A percentile compares a stretch with the other conserved stretches of the same genome.
Evolutionary conservation across 2,888 invertebrate genomes (phyloP).

Genomic region (Punctoribates punctum): DNA sequence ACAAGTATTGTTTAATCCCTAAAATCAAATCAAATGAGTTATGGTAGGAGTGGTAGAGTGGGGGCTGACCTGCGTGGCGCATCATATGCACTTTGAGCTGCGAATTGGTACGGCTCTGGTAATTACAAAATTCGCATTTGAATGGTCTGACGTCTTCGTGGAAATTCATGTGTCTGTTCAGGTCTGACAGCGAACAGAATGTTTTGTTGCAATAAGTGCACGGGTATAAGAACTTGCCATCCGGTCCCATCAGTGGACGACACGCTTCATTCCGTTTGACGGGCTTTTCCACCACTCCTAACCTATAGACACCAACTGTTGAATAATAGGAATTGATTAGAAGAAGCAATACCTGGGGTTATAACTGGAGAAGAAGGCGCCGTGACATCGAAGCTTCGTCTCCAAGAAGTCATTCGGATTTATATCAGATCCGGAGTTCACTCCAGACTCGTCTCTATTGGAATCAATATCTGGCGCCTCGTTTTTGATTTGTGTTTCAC

Average conservation of each 20-base stretch:
- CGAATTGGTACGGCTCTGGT: constrained; percentile 51
- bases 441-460: constrained; percentile 21
- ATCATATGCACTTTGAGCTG: constrained; percentile 57
- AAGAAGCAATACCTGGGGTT: constrained; percentile 41
- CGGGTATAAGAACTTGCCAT: constrained; percentile 54
- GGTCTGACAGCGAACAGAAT: constrained; percentile 55
- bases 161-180: constrained; percentile 56
- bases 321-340: neutral
- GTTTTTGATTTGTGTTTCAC: neutral
- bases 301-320: constrained; percentile 12
- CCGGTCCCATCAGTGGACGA: constrained; percentile 52
- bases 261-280: constrained; percentile 48
- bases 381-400: constrained; percentile 37
- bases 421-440: neutral
- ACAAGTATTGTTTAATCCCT: constrained; percentile 56
- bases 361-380: constrained; percentile 42
- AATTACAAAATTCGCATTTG: constrained; percentile 48
- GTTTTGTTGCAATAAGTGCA: constrained; percentile 55
- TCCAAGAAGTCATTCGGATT: constrained; percentile 29
- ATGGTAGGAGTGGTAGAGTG: neutral
- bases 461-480: neutral
- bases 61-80: constrained; percentile 54
- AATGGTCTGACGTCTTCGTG: constrained; percentile 52
- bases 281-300: constrained; percentile 41
- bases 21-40: constrained; percentile 33